Evolutionary conservation across 1,140 invertebrate genomes (phyloP).

Genomic region (Drosophila nigromelanica): DNA sequence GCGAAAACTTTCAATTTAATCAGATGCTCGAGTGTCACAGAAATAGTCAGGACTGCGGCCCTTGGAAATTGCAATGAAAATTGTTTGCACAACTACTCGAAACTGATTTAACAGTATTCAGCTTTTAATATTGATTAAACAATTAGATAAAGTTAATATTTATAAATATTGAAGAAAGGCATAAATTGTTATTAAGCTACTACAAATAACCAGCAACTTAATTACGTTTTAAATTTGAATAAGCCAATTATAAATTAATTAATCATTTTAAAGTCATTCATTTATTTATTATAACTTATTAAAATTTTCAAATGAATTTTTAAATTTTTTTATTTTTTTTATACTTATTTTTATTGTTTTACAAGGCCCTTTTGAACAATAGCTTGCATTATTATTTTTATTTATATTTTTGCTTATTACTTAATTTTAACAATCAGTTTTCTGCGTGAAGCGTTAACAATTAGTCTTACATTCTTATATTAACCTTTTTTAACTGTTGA

Average conservation of each 20-base stretch:
- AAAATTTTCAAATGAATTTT: too few species aligned
- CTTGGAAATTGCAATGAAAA: slow-evolving; percentile 33
- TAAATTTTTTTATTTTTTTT: not conserved
- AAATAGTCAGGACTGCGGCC: slow-evolving; percentile 11
- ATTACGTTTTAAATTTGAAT: not conserved
- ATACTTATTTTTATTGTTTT: not conserved
- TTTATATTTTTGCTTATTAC: too few species aligned
- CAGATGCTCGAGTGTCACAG: slow-evolving; percentile 63
- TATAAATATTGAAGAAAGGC: not conserved
- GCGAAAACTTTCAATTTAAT: slow-evolving; percentile 71
- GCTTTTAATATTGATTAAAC: slow-evolving; percentile 4
- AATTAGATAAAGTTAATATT: slow-evolving; percentile 1
- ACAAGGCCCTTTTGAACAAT: too few species aligned
- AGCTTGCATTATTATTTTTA: too few species aligned
- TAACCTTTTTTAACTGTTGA: not conserved
- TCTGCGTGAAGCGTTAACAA: slow-evolving; percentile 8
- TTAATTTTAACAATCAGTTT: not conserved
- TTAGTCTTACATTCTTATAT: slow-evolving; percentile 2
- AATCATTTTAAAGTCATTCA: too few species aligned
- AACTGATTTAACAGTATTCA: slow-evolving; percentile 14
- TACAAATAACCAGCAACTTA: not conserved
- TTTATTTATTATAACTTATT: too few species aligned
- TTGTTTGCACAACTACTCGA: slow-evolving; percentile 19
- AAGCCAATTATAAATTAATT: too few species aligned
- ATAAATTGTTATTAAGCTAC: not conserved